Evolutionary conservation across 2,113 vertebrate genomes (phyloP).

Genomic region (Amia ocellicauda): DNA sequence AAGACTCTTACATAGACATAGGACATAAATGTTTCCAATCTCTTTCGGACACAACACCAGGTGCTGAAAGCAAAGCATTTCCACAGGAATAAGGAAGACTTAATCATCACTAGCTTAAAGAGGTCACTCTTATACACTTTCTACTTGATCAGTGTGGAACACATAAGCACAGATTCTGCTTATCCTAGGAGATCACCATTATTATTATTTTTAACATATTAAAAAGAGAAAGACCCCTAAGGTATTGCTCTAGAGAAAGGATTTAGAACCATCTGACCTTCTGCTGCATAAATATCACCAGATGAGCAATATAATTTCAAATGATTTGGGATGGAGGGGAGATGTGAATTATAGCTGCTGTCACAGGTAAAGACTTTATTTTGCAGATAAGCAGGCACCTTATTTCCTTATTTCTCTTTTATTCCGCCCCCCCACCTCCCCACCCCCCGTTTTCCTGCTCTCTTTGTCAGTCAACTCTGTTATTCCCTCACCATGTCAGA

Average conservation of each 20-base stretch:
- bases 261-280: constrained; percentile 22
- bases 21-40: too few species aligned
- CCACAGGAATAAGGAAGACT: too few species aligned
- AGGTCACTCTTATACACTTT: too few species aligned
- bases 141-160: too few species aligned
- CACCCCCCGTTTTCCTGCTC: constrained; percentile 17
- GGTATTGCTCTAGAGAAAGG: constrained; percentile 21
- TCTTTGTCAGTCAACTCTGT: constrained; percentile 27
- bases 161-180: too few species aligned
- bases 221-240: constrained; percentile 1
- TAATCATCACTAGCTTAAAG: too few species aligned
- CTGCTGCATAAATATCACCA: constrained; percentile 22
- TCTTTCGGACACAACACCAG: too few species aligned
- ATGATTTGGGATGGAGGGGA: neutral
- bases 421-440: too few species aligned
- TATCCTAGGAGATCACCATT: too few species aligned
- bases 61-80: too few species aligned
- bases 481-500: constrained; percentile 35
- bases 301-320: constrained; percentile 11
- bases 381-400: constrained; percentile 25
- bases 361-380: constrained; percentile 26
- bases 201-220: constrained; percentile 16
- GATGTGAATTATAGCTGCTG: constrained; percentile 21
- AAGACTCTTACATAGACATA: too few species aligned
- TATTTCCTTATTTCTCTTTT: constrained; percentile 28